Base-by-base conservation (phyloP, 2,888 invertebrate species). In the Hydropsyche betteni region DNA sequence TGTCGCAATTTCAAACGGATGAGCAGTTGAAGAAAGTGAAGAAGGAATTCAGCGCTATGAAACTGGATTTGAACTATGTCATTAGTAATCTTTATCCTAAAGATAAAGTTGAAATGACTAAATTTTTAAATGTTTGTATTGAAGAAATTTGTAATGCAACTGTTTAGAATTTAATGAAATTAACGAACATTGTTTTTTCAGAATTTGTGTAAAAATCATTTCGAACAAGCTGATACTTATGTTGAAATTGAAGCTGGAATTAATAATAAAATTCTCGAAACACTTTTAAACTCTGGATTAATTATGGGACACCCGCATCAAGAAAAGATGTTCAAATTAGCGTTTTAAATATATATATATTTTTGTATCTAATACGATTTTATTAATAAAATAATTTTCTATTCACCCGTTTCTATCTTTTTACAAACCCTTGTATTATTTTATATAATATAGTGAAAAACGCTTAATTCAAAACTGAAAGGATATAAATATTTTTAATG, bases 1-100 rank as follows among this genome's bases (percentile, higher is more conserved):
- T 80, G 0, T 80, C 80, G 2, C 83, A 80, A 24, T 80, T 80
- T n/a, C 82, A 82, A 64, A 80, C 86, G 0, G 80, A 77, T 0
- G 82, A 84, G 71, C 85, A 86, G 69, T 12, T 86, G 0, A 78
- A 80, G 7, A 85, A 83, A 70, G 86, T 86, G 0, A 85, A 83
- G 73, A 83, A 84, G 5, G 82, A 79, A 58, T 87, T 87, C 74
- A 80, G 81, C 0, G 75, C 79, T 1, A 80, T 86, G 81, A 87
- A 87, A 80, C 81, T 76, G 5, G 83, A 85, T 75, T 81, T 87
- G 0, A 83, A 83, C 5, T 81, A 82, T 0, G 81, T 87, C 0
- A 83, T 87, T 61, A 78, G 83, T 24, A 82, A 85, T 0, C 78
- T 86, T 74, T 86, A 84, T 68, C 85, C 85, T 0, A 81, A 83